Evolutionary conservation across 2,113 vertebrate species (phyloP).

Genomic region (Aphelocoma coerulescens): DNA sequence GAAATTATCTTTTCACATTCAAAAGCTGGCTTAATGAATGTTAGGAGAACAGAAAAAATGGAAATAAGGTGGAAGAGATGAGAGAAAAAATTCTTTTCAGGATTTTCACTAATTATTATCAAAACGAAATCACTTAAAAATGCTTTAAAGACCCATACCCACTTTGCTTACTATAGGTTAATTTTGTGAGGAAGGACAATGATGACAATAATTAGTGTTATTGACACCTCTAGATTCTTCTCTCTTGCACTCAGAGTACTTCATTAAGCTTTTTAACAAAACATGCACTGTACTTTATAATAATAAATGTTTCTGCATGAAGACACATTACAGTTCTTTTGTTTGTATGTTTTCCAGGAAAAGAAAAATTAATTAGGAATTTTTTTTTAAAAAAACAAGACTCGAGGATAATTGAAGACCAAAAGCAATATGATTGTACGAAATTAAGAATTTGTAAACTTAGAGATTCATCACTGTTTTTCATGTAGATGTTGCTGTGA

Average conservation of each 20-base stretch:
- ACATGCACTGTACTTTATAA: not conserved
- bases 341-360: not conserved
- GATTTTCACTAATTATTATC: not conserved
- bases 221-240: not conserved
- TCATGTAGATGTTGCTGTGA: not conserved
- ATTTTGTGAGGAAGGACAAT: not conserved
- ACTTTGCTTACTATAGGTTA: not conserved
- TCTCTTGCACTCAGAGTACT: not conserved
- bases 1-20: not conserved
- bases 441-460: not conserved
- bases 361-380: not conserved
- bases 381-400: not conserved
- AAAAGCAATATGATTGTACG: not conserved
- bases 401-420: not conserved
- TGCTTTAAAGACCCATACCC: rapidly evolving
- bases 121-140: not conserved
- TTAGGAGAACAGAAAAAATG: not conserved
- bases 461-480: not conserved
- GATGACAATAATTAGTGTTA: not conserved
- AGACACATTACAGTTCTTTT: not conserved
- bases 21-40: not conserved
- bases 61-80: not conserved
- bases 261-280: not conserved
- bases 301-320: not conserved
- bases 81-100: not conserved